Percentiles rank a stretch among this genome's conserved stretches.
phyloP scores from a whole-genome alignment of 2,888 invertebrate genomes.

The Thereva nobilitata region DNA sequence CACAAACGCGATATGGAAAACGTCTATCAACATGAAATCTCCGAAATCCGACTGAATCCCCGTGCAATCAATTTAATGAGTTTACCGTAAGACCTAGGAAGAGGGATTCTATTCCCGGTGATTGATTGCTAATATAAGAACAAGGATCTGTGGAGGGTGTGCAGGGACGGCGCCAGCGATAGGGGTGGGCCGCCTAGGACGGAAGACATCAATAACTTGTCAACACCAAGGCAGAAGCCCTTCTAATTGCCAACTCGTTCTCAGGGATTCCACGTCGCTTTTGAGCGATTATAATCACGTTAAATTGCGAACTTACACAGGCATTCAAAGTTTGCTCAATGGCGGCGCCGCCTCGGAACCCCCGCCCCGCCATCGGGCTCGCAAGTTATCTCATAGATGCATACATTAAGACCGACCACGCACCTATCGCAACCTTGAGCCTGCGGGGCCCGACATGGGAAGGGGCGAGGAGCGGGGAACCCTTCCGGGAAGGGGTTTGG shows the following conservation, averaged over 20 bases:
- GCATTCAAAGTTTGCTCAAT: slow-evolving; percentile 1
- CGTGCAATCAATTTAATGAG: slow-evolving; percentile 21
- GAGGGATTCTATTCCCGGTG: slow-evolving; percentile 10
- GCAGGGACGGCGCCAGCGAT: neutral
- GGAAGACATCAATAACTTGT: slow-evolving; percentile 20
- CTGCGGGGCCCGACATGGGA: no score
- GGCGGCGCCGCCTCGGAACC: neutral
- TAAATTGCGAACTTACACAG: slow-evolving; percentile 11
- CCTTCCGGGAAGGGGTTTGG: neutral
- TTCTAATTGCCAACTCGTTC: slow-evolving; percentile 19
- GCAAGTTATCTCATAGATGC: neutral
- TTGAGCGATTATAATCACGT: slow-evolving; percentile 16
- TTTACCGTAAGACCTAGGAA: slow-evolving; percentile 2
- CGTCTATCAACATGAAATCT: slow-evolving; percentile 3
- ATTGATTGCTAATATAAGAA: slow-evolving; percentile 13
- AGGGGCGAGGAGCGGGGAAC: no score
- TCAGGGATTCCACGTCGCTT: neutral
- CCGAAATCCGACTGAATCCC: slow-evolving; percentile 8
- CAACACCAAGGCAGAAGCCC: neutral
- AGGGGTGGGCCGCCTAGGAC: neutral
- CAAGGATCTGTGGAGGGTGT: neutral
- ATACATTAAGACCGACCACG: neutral
- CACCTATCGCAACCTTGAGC: no score
- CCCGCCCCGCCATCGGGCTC: neutral
- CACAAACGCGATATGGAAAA: neutral